These are phyloP conservation scores for Octopus bimaculoides DNA, from an alignment of 1,140 invertebrate genomes.

Conservation along the genomic window DNA sequence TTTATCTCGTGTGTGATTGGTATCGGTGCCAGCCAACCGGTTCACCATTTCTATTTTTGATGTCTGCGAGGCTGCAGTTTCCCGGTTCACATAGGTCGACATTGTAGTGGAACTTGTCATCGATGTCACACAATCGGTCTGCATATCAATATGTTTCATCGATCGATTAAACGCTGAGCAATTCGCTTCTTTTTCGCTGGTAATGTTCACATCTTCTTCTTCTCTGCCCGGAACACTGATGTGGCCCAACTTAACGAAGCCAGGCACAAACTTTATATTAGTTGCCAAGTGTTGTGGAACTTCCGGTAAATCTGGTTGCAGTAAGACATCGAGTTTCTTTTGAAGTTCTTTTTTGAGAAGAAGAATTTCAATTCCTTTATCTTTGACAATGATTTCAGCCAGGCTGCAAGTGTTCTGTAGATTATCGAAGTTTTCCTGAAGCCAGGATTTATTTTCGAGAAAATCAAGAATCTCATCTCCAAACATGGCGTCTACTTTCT, in stretches of 20 bases:
- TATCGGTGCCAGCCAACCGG: slow-evolving; percentile 16
- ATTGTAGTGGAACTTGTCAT: background rate
- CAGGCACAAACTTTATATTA: slow-evolving; percentile 42
- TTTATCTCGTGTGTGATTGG: slow-evolving; percentile 10
- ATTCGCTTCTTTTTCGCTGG: background rate
- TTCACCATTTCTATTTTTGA: background rate
- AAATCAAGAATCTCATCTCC: slow-evolving; percentile 46
- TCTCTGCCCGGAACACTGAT: slow-evolving; percentile 28
- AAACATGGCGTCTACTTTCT: slow-evolving; percentile 46
- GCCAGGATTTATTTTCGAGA: slow-evolving; percentile 43
- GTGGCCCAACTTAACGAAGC: slow-evolving; percentile 40
- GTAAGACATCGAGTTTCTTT: slow-evolving; percentile 43
- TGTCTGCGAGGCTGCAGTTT: background rate
- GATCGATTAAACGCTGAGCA: background rate
- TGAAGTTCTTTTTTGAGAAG: slow-evolving; percentile 54
- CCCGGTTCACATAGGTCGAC: background rate
- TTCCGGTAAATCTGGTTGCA: slow-evolving; percentile 33
- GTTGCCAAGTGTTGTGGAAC: slow-evolving; percentile 30
- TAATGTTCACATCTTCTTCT: slow-evolving; percentile 18
- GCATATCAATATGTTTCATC: slow-evolving; percentile 10
- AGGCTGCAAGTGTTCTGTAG: slow-evolving; percentile 51
- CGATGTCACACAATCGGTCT: background rate
- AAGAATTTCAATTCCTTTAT: slow-evolving; percentile 54
- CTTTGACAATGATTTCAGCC: slow-evolving; percentile 53
- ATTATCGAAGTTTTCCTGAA: slow-evolving; percentile 50